A percentile compares a stretch with the other conserved stretches of the same genome.
Evolutionary conservation across 2,113 vertebrate species (phyloP).

Genomic region (Chiloscyllium plagiosum): DNA sequence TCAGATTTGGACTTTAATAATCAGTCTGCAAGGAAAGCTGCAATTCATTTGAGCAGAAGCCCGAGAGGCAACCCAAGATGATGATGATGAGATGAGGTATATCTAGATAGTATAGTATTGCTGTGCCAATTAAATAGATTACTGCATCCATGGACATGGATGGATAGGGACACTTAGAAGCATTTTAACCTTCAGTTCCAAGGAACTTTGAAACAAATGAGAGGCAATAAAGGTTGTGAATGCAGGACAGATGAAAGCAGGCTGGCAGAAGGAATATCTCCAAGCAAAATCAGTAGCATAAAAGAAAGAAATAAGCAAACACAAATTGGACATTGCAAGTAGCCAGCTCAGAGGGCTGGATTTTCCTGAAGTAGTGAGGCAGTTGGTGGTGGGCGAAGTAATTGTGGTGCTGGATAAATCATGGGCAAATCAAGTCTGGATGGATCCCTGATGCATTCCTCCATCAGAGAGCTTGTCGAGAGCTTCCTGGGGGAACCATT

Average conservation of each 20-base stretch:
- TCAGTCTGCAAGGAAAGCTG: not conserved
- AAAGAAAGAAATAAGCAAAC: not conserved
- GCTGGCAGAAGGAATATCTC: not conserved
- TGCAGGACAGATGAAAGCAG: not conserved
- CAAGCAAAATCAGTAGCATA: not conserved
- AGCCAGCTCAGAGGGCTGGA: no score
- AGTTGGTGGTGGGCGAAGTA: not conserved
- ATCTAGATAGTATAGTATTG: not conserved
- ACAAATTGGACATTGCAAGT: not conserved
- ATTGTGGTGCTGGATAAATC: not conserved
- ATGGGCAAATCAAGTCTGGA: not conserved
- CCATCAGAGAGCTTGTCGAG: not conserved
- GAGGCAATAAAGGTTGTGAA: conserved; percentile 13
- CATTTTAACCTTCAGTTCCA: not conserved
- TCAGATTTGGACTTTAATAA: not conserved
- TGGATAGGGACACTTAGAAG: not conserved
- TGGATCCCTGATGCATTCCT: not conserved
- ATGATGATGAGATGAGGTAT: not conserved
- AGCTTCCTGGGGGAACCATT: not conserved
- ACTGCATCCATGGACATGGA: conserved; percentile 9
- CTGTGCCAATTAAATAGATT: not conserved
- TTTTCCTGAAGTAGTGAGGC: not conserved
- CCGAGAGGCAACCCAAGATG: not conserved
- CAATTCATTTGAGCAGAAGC: not conserved
- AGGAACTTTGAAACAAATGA: not conserved